Base-by-base conservation (phyloP, 2,888 invertebrate genomes). In the Stenotaenia linearis region DNA sequence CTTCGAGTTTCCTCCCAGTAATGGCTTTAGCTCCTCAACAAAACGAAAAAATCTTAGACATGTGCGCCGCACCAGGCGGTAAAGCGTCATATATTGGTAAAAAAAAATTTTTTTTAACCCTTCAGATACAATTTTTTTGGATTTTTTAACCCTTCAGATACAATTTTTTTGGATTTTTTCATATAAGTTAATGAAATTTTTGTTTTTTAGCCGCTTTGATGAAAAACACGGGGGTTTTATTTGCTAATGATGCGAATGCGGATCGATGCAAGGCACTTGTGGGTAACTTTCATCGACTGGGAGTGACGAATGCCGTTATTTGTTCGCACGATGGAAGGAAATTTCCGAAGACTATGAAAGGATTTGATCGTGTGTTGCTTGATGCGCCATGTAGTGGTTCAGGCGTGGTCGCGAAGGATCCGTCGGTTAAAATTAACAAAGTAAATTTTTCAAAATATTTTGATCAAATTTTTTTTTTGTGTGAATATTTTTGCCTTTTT, bases 331-430 rank as follows among this genome's bases (percentile, higher is more conserved):
- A 99, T 88, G 99, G 97, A 0, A 88, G 95, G 79, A 92, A 93
- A 84, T 93, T 95, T 84, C 92, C 93, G 0, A 87, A 87, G 83
- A 90, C 94, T 12, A 92, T 96, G 86, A 93, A 92, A 84, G 94
- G 95, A 0, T 99, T 99, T 86, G 98, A 99, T 86, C 90, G 98
- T 83, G 95, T 98, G 6, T 87, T 99, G 37, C 88, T 99, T 76
- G 99, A 99, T 89, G 99, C 99, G 0, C 99, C 99, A 0, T 99
- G 99, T 85, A 96, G 97, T 50, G 99, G 99, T 40, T 98, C 98
- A 0, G 99, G 99, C 32, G 97, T 99, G 10, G 93, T 98, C 56
- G 92, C 97, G 30, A 99, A 99, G 88, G 99, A 99, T 88, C 95
- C 94, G 0, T 93, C 94, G 84, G 98, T 98, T 0, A 99, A 99